Conservation (phyloP, 2,113 vertebrate species). For the Coregonus clupeaformis region DNA sequence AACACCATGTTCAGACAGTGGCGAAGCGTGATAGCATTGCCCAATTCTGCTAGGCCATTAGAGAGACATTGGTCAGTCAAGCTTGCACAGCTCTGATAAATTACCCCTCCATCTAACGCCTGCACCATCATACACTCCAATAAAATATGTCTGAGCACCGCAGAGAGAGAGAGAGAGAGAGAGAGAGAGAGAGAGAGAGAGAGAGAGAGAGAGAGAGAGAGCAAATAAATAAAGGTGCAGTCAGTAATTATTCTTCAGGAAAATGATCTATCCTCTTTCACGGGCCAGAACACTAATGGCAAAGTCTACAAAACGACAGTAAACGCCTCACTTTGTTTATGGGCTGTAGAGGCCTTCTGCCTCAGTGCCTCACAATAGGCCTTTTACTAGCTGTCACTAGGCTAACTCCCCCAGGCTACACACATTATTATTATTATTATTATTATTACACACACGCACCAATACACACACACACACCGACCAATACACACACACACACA, state of each 20-base stretch:
- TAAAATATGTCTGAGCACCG: not conserved
- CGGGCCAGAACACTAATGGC: slow-evolving; percentile 46
- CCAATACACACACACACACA: not conserved
- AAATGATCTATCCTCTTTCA: slow-evolving; percentile 31
- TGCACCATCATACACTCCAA: not conserved
- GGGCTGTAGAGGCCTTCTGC: slow-evolving; percentile 38
- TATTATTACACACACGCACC: not conserved
- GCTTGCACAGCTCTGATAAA: slow-evolving; percentile 12
- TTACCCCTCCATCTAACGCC: not conserved
- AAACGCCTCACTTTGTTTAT: slow-evolving; percentile 62
- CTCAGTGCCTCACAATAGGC: slow-evolving; percentile 55
- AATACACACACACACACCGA: no score
- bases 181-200: no score
- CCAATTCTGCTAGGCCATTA: slow-evolving; percentile 20
- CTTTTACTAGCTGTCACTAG: slow-evolving; percentile 37
- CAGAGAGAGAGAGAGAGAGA: no score
- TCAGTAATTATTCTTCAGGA: slow-evolving; percentile 50
- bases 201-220: not conserved
- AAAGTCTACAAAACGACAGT: slow-evolving; percentile 50
- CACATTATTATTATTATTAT: not conserved
- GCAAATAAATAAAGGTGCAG: not conserved
- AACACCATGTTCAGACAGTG: no score
- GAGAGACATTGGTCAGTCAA: slow-evolving; percentile 2
- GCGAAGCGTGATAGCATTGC: not conserved
- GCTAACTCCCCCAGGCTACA: slow-evolving; percentile 9